phyloP scores from a whole-genome alignment of 2,888 invertebrate species.

The Ariolimax columbianus region DNA sequence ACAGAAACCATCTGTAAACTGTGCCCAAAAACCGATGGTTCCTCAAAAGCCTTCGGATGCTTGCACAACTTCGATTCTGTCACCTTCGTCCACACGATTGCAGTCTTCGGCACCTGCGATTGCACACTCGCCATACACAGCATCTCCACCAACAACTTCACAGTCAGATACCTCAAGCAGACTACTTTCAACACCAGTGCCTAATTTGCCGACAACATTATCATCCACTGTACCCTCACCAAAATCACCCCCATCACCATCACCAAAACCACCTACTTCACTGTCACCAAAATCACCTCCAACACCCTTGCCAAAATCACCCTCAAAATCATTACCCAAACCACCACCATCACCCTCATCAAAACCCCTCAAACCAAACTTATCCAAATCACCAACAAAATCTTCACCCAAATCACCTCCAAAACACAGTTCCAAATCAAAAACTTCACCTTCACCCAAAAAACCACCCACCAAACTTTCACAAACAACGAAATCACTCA shows the following conservation, averaged over 20 bases:
- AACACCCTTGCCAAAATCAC: not conserved
- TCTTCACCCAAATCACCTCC: not conserved
- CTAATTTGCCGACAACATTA: not conserved
- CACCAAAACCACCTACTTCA: not conserved
- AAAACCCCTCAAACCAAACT: not conserved
- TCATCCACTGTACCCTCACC: not conserved
- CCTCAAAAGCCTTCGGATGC: conserved; percentile 1
- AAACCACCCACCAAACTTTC: not conserved
- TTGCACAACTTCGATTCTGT: not conserved
- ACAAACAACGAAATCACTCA: not conserved
- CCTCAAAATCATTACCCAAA: not conserved
- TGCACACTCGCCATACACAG: not conserved
- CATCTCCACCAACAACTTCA: not conserved
- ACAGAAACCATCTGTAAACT: conserved; percentile 41
- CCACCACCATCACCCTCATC: not conserved
- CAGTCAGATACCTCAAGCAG: not conserved
- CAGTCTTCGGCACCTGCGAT: not conserved
- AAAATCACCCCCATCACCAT: not conserved
- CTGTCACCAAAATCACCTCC: not conserved
- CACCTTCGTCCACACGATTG: not conserved
- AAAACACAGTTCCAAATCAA: not conserved
- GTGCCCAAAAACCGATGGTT: conserved; percentile 45
- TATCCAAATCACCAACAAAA: not conserved
- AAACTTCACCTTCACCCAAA: not conserved
- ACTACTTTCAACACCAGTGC: not conserved